phyloP scores from a whole-genome alignment of 1,140 invertebrate species.

The Drosophila ananassae region DNA sequence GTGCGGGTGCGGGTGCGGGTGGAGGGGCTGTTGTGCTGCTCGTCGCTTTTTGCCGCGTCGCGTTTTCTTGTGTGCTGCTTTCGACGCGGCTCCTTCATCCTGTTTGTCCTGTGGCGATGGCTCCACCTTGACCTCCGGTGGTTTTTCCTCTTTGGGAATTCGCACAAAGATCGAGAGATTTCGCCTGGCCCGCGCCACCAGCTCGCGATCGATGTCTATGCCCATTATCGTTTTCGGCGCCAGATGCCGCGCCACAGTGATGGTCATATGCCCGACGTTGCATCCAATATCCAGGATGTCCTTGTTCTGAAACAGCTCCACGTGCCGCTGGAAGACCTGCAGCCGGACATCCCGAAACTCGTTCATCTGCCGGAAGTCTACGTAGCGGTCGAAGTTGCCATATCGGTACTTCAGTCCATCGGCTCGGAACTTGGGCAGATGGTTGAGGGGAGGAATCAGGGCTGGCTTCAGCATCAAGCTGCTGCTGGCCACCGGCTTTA shows the following conservation, averaged over 20 bases:
- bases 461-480: conserved; percentile 57
- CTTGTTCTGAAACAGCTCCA: conserved; percentile 94
- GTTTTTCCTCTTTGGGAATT: conserved; percentile 63
- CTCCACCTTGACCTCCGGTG: conserved; percentile 4
- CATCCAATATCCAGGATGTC: conserved; percentile 98
- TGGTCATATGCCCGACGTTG: conserved; percentile 97
- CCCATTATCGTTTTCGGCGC: conserved; percentile 94
- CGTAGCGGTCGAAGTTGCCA: conserved; percentile 98
- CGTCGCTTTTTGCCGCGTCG: conserved; percentile 65
- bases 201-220: conserved; percentile 96
- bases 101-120: background rate
- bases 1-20: conserved; percentile 27
- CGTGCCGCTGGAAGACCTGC: conserved; percentile 90
- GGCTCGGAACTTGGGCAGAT: conserved; percentile 89
- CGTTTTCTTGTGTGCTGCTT: conserved; percentile 52
- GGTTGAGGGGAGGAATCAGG: conserved; percentile 65
- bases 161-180: conserved; percentile 79
- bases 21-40: conserved; percentile 16
- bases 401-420: conserved; percentile 93
- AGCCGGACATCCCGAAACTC: conserved; percentile 92
- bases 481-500: conserved; percentile 1
- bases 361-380: conserved; percentile 95
- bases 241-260: conserved; percentile 93
- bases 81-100: background rate
- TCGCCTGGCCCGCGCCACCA: conserved; percentile 87